These are phyloP conservation scores for Pomacea maculata DNA, from an alignment of 1,140 invertebrate genomes.

Conservation along the genomic window DNA sequence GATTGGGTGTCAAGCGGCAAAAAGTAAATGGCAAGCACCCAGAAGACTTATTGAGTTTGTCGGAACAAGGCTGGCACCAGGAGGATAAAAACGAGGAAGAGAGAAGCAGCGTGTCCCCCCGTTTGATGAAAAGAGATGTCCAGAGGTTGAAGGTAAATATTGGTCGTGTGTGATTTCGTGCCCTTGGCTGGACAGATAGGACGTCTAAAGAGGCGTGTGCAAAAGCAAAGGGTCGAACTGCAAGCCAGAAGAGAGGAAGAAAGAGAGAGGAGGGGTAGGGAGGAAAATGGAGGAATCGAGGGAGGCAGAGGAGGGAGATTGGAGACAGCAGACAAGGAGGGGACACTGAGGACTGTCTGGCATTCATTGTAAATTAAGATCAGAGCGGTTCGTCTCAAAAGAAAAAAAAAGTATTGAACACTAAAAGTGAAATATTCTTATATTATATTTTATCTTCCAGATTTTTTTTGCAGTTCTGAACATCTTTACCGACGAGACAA, in stretches of 20 bases:
- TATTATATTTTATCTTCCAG: too few relatives aligned
- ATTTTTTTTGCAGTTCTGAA: too few relatives aligned
- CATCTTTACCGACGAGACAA: too few relatives aligned
- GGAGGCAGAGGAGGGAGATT: not conserved
- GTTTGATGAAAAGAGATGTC: not conserved
- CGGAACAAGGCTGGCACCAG: not conserved
- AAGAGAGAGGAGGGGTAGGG: not conserved
- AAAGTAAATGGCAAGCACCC: not conserved
- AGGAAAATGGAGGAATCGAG: not conserved
- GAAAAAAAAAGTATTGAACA: too few relatives aligned
- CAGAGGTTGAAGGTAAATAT: slow-evolving; percentile 5
- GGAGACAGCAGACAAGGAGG: not conserved
- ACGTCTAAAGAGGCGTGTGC: not conserved
- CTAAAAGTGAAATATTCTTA: too few relatives aligned
- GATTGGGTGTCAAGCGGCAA: slow-evolving; percentile 6
- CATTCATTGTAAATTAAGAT: too few relatives aligned
- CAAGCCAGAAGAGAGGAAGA: not conserved
- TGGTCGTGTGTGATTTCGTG: slow-evolving; percentile 13
- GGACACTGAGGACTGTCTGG: too few relatives aligned
- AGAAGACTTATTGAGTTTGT: not conserved
- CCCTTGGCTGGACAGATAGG: not conserved
- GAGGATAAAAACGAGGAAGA: not conserved
- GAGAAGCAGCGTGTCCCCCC: slow-evolving; percentile 8
- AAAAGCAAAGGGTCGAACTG: not conserved
- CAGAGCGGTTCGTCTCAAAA: too few relatives aligned